These are phyloP conservation scores for Sinocyclocheilus anophthalmus DNA, from an alignment of 2,113 vertebrate species.

Conservation along the genomic window DNA sequence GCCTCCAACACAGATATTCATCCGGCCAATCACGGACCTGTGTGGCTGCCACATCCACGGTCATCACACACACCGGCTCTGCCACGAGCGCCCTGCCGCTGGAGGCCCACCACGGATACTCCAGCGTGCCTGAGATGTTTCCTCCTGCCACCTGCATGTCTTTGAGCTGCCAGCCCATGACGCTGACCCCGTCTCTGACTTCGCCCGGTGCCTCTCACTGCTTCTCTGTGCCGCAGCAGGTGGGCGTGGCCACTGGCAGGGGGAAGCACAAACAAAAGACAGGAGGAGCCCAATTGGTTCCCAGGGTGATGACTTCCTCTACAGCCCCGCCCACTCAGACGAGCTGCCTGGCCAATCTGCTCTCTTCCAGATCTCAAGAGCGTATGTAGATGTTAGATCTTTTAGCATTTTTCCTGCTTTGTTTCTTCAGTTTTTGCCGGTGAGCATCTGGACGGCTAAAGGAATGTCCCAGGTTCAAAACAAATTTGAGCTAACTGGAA, in stretches of 20 bases:
- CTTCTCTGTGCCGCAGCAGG: constrained; percentile 72
- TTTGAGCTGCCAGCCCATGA: constrained; percentile 61
- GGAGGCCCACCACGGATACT: constrained; percentile 61
- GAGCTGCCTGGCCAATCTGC: constrained; percentile 82
- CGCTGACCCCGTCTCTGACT: constrained; percentile 63
- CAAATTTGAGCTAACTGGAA: neutral
- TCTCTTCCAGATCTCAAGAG: constrained; percentile 75
- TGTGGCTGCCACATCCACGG: constrained; percentile 66
- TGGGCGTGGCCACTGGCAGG: constrained; percentile 41
- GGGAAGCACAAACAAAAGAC: constrained; percentile 72
- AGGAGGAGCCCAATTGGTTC: constrained; percentile 57
- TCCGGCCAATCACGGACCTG: constrained; percentile 42
- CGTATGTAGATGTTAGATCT: constrained; percentile 61
- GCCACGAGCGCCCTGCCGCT: constrained; percentile 57
- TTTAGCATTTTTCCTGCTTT: neutral
- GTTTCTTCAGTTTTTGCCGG: neutral
- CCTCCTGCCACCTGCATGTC: constrained; percentile 59
- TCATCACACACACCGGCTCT: constrained; percentile 76
- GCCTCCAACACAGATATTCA: constrained; percentile 69
- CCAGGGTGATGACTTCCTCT: neutral
- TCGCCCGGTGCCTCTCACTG: constrained; percentile 56
- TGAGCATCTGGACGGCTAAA: neutral
- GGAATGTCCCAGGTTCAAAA: neutral
- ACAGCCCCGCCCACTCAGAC: constrained; percentile 61
- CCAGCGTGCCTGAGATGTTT: constrained; percentile 57